Base-by-base conservation (phyloP, 2,888 invertebrate genomes). In the Gryllus longicercus region DNA sequence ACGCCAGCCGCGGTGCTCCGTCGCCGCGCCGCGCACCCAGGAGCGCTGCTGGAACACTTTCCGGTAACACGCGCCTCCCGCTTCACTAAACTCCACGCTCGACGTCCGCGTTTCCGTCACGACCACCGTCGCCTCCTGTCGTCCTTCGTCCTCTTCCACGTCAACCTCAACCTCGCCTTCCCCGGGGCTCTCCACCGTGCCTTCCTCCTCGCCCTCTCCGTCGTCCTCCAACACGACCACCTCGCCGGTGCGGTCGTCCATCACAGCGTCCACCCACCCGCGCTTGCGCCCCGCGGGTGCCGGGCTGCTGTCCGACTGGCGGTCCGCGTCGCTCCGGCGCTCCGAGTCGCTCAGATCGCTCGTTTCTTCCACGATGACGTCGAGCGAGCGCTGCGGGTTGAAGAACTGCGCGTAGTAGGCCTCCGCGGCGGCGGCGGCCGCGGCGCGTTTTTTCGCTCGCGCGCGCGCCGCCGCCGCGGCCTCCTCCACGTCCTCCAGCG, bases 281-380 rank as follows among this genome's bases (percentile, higher is more conserved):
- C 77, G 51, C 4, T 76, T 75, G 16, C 50, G 79, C 0, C n/a
- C 51, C n/a, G 25, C 25, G 14, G 25, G 25, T 12, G 50, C 50
- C 23, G 77, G 51, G 5, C 75, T 25, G 16, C 18, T 11, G 12
- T 14, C 18, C 2, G 50, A 23, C 50, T 50, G 10, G 8, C 51
- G 16, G 11, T 25, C 75, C 5, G 23, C 80, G 38, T 78, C 78
- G 16, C n/a, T 21, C 49, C 79, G 76, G 23, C 82, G 80, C 18
- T 83, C 83, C n/a, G 79, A 79, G 51, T 85, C 85, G 78, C 84
- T 84, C 2, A 83, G 75, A 51, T 84, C 84, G 78, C 84, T 84
- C 51, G 81, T 84, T 78, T 85, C 85, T 80, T 84, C 84, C 18
- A 82, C 81, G 38, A 84, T 85, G 11, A 84, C 85, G 51, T 84